These are phyloP conservation scores for Lamprologus sp. DNA, from an alignment of 2,113 vertebrate genomes.

Conservation along the genomic window DNA sequence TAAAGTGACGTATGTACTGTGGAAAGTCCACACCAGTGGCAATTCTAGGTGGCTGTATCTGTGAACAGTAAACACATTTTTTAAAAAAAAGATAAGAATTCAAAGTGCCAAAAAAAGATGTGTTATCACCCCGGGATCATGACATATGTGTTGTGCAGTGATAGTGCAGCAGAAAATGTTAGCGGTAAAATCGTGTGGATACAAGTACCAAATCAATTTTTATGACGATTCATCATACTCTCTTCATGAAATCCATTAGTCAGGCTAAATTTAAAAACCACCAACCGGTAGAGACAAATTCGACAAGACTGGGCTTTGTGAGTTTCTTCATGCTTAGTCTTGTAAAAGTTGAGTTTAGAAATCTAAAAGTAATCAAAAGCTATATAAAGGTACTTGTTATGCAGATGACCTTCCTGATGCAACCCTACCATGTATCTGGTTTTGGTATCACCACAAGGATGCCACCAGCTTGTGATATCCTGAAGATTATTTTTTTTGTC, in stretches of 20 bases:
- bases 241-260: background rate
- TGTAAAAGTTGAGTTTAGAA: background rate
- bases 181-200: rapidly evolving
- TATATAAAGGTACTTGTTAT: background rate
- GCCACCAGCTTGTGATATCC: background rate
- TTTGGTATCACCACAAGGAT: background rate
- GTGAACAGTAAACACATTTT: background rate
- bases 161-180: background rate
- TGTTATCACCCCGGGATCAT: rapidly evolving
- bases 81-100: background rate
- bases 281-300: background rate
- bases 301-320: background rate
- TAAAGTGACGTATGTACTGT: background rate
- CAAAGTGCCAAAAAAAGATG: background rate
- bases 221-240: rapidly evolving
- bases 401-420: background rate
- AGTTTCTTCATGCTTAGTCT: background rate
- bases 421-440: rapidly evolving
- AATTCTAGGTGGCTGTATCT: background rate
- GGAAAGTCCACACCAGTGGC: rapidly evolving
- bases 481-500: background rate
- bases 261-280: background rate
- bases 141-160: background rate
- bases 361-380: background rate
- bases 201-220: background rate